Evolutionary conservation across 2,113 vertebrate genomes (phyloP).

Genomic region (Pan troglodytes): NHGRI_mPanTro3-v2.1_pri NC_072412.2:77597001-77597500

Average conservation of each 20-base stretch:
- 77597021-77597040: constrained; percentile 73
- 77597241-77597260: constrained; percentile 71
- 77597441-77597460: constrained; percentile 28
- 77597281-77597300: constrained; percentile 69
- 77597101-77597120: constrained; percentile 79
- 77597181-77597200: constrained; percentile 74
- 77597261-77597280: constrained; percentile 74
- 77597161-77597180: constrained; percentile 75
- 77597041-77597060: constrained; percentile 74
- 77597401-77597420: constrained; percentile 73
- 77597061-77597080: constrained; percentile 81
- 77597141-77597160: constrained; percentile 80
- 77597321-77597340: constrained; percentile 72
- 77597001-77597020: constrained; percentile 79
- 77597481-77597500: neutral
- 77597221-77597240: constrained; percentile 70
- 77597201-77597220: constrained; percentile 64
- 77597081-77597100: constrained; percentile 82
- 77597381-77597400: constrained; percentile 43
- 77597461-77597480: neutral
- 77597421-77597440: constrained; percentile 53
- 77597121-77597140: constrained; percentile 78
- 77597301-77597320: constrained; percentile 75
- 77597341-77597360: constrained; percentile 71
- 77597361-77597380: constrained; percentile 64